Percentiles rank a stretch among this genome's conserved stretches.
Conservation (phyloP, 2,113 vertebrate genomes). For the Rafetus swinhoei region DNA sequence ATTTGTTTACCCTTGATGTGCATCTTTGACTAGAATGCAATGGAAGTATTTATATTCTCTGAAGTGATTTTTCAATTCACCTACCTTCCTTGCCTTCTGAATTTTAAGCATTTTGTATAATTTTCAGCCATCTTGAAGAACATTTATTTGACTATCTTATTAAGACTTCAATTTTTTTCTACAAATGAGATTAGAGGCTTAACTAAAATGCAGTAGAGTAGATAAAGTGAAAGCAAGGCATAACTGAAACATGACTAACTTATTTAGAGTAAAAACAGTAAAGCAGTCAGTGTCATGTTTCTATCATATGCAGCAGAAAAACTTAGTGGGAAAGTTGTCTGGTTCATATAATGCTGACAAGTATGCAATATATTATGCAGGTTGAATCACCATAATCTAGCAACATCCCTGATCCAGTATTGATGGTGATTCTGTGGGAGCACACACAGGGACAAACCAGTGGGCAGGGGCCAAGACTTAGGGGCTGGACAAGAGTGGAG, state of each 20-base stretch:
- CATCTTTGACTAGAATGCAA: not conserved
- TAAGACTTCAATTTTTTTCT: not conserved
- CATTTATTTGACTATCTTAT: not conserved
- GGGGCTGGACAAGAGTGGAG: no score
- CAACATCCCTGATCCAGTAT: no score
- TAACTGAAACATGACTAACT: not conserved
- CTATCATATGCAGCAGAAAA: not conserved
- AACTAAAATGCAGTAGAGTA: not conserved
- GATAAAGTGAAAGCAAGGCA: accelerated
- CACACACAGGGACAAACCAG: no score
- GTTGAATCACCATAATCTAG: no score
- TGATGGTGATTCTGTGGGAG: no score
- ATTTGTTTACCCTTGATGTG: not conserved
- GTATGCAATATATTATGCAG: not conserved
- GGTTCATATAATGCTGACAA: not conserved
- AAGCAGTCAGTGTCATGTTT: not conserved
- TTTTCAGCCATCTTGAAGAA: not conserved
- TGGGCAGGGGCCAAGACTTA: no score
- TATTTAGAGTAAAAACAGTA: not conserved
- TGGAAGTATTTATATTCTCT: not conserved
- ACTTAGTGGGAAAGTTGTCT: not conserved
- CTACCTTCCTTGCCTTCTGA: not conserved
- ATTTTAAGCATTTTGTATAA: not conserved
- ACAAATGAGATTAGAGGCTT: not conserved
- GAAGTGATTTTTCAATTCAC: not conserved